Base-by-base conservation (phyloP, 1,140 invertebrate genomes). In the Drosophila bocki region DNA sequence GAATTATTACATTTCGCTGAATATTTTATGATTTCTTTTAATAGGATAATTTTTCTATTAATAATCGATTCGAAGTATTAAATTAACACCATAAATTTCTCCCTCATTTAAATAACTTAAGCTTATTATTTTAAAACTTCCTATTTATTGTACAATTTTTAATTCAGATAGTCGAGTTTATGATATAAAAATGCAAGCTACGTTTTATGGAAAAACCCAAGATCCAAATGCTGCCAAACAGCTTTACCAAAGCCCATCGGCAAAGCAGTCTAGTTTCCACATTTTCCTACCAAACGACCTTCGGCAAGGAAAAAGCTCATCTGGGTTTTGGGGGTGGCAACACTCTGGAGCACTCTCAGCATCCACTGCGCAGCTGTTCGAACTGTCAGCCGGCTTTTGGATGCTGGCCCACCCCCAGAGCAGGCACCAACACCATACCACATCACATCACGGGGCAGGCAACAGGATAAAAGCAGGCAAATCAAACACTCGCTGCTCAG, bases 321-420 rank as follows among this genome's bases (percentile, higher is more conserved):
- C 47, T 13, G 22, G 11, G 45, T 7, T 3, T 29, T 26, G 3
- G 17, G 41, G 32, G 42, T 32, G 41, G 35, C 54, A 58, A 47
- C 54, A 33, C 58, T 60, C 32, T 4, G n/a, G 2, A 3, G 19
- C 44, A 29, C 75, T 51, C 58, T 37, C 76, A 78, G 76, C 84
- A 75, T 61, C 60, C 64, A 78, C 29, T 88, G 83, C 83, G 83
- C 83, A 87, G 77, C 54, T 84, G 78, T 78, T 71, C 2, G 19
- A 78, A 57, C 77, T 84, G 84, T 87, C 80, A 87, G 61, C 84
- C 84, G 84, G 84, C 84, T 67, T 88, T 87, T 88, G 64, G 69
- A 80, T 78, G 67, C 80, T 78, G 58, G 41, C 8, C 72, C 75
- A 68, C 62, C 62, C 56, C 35, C 39, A 37, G 56, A 12, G 3